phyloP scores from a whole-genome alignment of 2,888 invertebrate species.

The Odontocolon sp. region DNA sequence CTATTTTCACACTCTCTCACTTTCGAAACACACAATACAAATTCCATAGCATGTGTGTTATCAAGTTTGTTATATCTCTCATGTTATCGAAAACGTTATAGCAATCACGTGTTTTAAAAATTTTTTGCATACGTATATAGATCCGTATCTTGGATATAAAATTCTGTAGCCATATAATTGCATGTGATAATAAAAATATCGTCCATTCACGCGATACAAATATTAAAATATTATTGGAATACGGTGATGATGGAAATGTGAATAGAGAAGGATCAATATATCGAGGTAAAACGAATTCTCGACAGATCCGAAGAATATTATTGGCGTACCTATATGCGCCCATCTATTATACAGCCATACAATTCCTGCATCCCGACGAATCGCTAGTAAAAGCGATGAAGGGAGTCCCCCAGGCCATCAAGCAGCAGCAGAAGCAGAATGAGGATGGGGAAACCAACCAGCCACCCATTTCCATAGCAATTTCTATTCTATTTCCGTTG shows the following conservation, averaged over 20 bases:
- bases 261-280: conserved; percentile 22
- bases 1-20: no score
- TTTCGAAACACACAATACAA: no score
- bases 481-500: conserved; percentile 79
- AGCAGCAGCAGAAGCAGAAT: conserved; percentile 15
- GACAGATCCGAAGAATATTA: conserved; percentile 30
- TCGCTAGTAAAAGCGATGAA: conserved; percentile 18
- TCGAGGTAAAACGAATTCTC: not conserved
- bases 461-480: conserved; percentile 76
- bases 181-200: conserved; percentile 2
- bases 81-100: no score
- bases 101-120: no score
- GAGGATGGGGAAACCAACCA: conserved; percentile 50
- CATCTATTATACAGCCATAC: conserved; percentile 28
- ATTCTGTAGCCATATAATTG: no score
- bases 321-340: not conserved
- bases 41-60: no score
- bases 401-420: conserved; percentile 26
- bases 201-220: not conserved
- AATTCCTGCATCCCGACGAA: conserved; percentile 14
- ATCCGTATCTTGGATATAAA: no score
- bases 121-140: no score
- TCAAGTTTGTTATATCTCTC: no score
- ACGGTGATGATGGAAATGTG: conserved; percentile 5
- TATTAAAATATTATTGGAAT: conserved; percentile 4